Evolutionary conservation across 2,113 vertebrate species (phyloP), one percentile per base, ranked within the genome.

Genomic region (Rhinichthys klamathensis): DNA sequence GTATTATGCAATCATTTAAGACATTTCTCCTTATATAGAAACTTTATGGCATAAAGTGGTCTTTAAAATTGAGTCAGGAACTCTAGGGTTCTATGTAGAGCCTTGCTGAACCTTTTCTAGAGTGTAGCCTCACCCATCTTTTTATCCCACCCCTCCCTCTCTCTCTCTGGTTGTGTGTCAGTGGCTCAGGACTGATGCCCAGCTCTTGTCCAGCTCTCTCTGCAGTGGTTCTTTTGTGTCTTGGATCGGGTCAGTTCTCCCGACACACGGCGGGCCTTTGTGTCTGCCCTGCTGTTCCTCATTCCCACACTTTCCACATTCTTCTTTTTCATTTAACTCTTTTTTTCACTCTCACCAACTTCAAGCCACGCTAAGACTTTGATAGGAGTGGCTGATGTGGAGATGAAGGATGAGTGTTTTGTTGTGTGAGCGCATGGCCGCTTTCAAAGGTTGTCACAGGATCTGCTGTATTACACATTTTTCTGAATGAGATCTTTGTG

Each of bases 231-330:
- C 63, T 18, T 27, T 72, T 77, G 72, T 70, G 69, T 75, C 25
- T 81, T 82, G 70, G 82, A 84, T 75, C 80, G 67, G 80, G 80
- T 72, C 46, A 72, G 63, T 83, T 83, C 67, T 83, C 44, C 63
- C 27, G 69, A 78, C 84, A 84, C 67, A 72, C 80, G 80, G 32
- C 60, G 82, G 82, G 56, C 12, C 85, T 44, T 77, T 46, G 56
- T 79, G 77, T 83, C 84, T 46, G 65, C 65, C 49, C 63, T 49
- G 56, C 72, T 65, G 46, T 74, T 83, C 51, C 87, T 84, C 67
- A 65, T 84, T 77, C 84, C 74, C 88, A 80, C 77, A 78, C 90
- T 87, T 78, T 77, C 79, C 80, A 75, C 79, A 73, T 84, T 80
- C 87, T 86, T 85, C 67, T 49, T 84, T 85, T 85, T 84, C 51